These are phyloP conservation scores for Platyrinchus mystaceus DNA, from an alignment of 2,797 vertebrate species.

Conservation along the genomic window DNA sequence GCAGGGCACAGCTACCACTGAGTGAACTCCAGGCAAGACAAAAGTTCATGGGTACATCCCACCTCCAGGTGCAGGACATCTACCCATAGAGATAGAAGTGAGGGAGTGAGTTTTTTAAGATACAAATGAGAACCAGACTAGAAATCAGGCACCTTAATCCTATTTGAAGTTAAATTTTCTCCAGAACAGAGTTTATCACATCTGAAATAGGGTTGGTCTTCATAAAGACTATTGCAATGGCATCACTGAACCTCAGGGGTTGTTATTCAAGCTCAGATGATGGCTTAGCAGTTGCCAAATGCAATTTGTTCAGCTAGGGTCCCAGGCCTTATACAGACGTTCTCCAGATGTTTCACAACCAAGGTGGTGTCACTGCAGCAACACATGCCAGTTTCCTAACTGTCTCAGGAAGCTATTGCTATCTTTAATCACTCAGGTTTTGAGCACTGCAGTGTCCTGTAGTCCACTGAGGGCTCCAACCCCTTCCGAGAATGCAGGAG, in stretches of 20 bases:
- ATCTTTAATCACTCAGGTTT: not conserved
- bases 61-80: not conserved
- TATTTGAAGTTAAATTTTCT: not conserved
- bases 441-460: not conserved
- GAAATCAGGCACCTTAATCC: not conserved
- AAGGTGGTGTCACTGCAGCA: not conserved
- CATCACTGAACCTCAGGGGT: not conserved
- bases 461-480: not conserved
- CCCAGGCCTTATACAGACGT: not conserved
- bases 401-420: not conserved
- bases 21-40: not conserved
- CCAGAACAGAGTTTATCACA: not conserved
- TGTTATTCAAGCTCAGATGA: not conserved
- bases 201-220: not conserved
- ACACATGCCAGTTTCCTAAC: not conserved
- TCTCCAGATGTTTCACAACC: not conserved
- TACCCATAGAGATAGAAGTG: not conserved
- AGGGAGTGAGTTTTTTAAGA: not conserved
- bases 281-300: not conserved
- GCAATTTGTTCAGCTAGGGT: rapidly evolving
- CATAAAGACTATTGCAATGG: not conserved
- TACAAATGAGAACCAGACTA: not conserved
- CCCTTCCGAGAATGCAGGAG: not conserved
- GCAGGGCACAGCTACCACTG: not conserved
- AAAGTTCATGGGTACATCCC: not conserved